These are phyloP conservation scores for Diplolepis rosae DNA, from an alignment of 2,888 invertebrate species.

Conservation along the genomic window DNA sequence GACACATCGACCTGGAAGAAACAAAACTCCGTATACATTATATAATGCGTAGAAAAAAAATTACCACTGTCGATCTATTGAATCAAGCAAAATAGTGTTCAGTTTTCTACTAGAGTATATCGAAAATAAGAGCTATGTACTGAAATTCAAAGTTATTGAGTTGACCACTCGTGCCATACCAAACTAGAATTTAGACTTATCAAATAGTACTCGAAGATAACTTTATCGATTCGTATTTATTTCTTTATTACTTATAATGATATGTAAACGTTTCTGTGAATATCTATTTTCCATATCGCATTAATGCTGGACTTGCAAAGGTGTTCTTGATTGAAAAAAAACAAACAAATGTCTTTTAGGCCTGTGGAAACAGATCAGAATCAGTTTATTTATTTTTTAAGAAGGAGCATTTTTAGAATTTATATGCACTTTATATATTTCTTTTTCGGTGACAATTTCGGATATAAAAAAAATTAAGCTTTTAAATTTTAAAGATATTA, in stretches of 20 bases:
- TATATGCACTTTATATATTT: not conserved
- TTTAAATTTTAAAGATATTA: no score
- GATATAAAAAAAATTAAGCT: no score
- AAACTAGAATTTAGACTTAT: conserved; percentile 43
- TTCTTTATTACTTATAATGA: conserved; percentile 51
- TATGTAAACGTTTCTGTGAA: conserved; percentile 52
- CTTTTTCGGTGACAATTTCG: no score
- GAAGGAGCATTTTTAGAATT: not conserved
- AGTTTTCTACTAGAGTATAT: conserved; percentile 42
- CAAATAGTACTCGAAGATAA: conserved; percentile 51
- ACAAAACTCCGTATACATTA: conserved; percentile 26
- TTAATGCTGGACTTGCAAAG: not conserved
- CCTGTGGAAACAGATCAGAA: not conserved
- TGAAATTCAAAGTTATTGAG: conserved; percentile 56
- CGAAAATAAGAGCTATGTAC: conserved; percentile 44
- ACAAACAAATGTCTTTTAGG: conserved; percentile 21
- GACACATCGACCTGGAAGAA: conserved; percentile 37
- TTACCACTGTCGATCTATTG: conserved; percentile 33
- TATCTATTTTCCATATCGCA: conserved; percentile 32
- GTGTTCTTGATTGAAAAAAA: conserved; percentile 4
- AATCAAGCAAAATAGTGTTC: conserved; percentile 35
- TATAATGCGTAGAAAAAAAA: conserved; percentile 34
- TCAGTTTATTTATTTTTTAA: not conserved
- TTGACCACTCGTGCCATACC: conserved; percentile 66
- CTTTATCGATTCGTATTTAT: conserved; percentile 55